phyloP scores from a whole-genome alignment of 2,113 vertebrate genomes.

The Cynocephalus volans region DNA sequence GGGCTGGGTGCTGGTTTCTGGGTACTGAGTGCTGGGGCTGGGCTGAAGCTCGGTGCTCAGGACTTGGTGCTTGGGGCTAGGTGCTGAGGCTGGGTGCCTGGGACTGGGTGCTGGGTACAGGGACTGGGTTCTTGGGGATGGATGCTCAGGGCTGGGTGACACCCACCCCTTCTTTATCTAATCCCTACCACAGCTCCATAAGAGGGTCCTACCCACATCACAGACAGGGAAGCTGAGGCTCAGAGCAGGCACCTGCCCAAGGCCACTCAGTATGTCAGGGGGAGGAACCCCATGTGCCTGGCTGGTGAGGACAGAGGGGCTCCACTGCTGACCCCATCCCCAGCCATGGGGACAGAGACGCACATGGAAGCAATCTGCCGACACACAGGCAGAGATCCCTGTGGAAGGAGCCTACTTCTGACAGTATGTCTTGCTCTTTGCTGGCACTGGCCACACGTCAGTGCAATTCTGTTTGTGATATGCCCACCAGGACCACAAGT shows the following conservation, averaged over 20 bases:
- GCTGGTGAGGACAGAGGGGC: neutral
- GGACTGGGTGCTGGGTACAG: neutral
- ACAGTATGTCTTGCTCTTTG: rapidly evolving
- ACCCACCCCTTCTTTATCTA: neutral
- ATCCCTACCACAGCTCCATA: too few species aligned
- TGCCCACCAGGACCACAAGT: too few species aligned
- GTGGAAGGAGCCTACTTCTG: neutral
- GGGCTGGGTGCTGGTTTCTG: too few species aligned
- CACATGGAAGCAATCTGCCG: neutral
- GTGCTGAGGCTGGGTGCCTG: neutral
- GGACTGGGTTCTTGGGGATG: neutral
- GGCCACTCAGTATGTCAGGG: rapidly evolving
- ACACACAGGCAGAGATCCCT: rapidly evolving
- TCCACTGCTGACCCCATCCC: neutral
- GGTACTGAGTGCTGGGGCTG: neutral
- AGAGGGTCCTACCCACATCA: neutral
- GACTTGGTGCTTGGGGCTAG: neutral
- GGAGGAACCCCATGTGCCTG: neutral
- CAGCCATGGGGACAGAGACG: too few species aligned
- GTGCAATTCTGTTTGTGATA: neutral
- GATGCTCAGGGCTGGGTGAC: neutral
- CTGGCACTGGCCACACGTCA: neutral
- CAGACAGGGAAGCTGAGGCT: neutral
- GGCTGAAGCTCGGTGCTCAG: neutral
- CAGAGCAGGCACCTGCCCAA: neutral